phyloP scores from a whole-genome alignment of 2,113 vertebrate species.

The Tupaia tana region DNA sequence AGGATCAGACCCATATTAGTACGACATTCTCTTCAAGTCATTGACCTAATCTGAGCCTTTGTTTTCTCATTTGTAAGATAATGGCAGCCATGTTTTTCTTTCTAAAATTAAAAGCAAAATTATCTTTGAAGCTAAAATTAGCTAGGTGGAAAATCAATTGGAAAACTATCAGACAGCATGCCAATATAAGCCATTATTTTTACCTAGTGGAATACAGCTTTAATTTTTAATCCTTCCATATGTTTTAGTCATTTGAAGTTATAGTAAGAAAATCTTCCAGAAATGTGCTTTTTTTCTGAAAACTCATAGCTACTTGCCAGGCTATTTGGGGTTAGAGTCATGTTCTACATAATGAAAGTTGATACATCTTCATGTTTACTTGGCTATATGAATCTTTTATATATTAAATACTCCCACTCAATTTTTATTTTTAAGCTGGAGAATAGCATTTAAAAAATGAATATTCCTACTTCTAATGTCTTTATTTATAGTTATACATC shows the following conservation, averaged over 20 bases:
- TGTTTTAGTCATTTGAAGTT: not conserved
- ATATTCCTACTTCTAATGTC: not conserved
- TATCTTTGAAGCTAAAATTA: conserved; percentile 18
- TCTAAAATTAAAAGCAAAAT: not conserved
- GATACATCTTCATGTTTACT: not conserved
- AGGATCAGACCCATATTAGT: not conserved
- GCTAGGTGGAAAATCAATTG: not conserved
- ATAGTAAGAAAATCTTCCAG: not conserved
- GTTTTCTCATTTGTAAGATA: not conserved
- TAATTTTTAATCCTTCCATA: not conserved
- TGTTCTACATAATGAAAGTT: not conserved
- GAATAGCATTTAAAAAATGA: not conserved
- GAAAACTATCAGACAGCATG: not conserved
- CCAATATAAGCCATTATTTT: not conserved
- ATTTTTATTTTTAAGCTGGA: not conserved
- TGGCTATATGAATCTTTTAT: not conserved
- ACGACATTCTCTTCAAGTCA: not conserved
- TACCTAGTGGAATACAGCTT: not conserved
- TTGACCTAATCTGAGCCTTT: not conserved
- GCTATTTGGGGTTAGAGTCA: not conserved
- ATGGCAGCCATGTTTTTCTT: not conserved
- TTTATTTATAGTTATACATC: not conserved
- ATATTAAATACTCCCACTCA: not conserved
- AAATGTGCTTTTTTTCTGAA: not conserved
- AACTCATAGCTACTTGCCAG: not conserved